A percentile compares a stretch with the other conserved stretches of the same genome.
phyloP scores from a whole-genome alignment of 2,888 invertebrate species.

The Polymixis lichenea region DNA sequence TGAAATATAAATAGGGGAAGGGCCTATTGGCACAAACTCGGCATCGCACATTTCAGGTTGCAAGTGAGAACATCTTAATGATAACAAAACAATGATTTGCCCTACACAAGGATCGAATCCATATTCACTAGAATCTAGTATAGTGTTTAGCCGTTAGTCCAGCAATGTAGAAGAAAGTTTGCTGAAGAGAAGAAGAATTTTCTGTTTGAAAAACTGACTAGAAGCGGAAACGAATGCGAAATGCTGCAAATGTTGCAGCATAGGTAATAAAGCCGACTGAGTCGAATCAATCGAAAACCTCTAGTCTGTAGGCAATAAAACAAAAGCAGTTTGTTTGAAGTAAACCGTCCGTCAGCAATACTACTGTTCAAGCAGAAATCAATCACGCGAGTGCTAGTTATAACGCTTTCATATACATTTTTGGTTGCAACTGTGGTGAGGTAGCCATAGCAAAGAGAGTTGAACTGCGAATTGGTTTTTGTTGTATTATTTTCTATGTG shows the following conservation, averaged over 20 bases:
- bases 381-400: conserved; percentile 1
- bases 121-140: not conserved
- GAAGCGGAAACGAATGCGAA: too few species aligned
- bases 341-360: conserved; percentile 10
- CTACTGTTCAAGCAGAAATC: conserved; percentile 24
- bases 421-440: conserved; percentile 6
- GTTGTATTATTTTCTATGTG: conserved; percentile 11
- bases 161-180: not conserved
- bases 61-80: not conserved
- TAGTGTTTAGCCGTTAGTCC: not conserved
- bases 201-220: conserved; percentile 6
- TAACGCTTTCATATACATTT: conserved; percentile 8
- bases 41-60: not conserved
- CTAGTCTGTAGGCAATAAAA: not conserved
- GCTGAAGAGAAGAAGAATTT: not conserved
- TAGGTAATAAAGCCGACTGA: not conserved
- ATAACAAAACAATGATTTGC: not conserved
- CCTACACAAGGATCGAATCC: not conserved
- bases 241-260: too few species aligned
- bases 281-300: conserved; percentile 12
- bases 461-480: conserved; percentile 7
- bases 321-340: conserved; percentile 18
- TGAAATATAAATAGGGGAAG: not conserved
- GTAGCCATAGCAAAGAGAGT: conserved; percentile 6
- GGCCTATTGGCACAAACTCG: too few species aligned